Evolutionary conservation across 2,888 invertebrate genomes (phyloP).

Genomic region (Drosophila ezoana): DNA sequence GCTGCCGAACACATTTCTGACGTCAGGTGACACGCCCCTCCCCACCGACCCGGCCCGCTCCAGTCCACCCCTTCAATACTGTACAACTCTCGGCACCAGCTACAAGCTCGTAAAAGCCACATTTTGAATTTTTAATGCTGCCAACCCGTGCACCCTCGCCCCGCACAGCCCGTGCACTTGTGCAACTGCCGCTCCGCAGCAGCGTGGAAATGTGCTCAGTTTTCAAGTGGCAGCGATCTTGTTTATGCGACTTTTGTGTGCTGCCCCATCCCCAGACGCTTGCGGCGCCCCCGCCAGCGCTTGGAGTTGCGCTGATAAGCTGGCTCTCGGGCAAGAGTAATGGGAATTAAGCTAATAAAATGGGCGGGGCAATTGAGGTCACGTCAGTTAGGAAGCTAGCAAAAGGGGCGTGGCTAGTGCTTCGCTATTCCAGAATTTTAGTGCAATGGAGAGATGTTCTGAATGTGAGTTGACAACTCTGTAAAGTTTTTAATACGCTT

Average conservation of each 20-base stretch:
- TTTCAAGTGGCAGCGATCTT: slow-evolving; percentile 75
- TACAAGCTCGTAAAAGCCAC: slow-evolving; percentile 66
- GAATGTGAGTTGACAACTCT: slow-evolving; percentile 18
- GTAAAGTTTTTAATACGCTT: slow-evolving; percentile 1
- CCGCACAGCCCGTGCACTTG: not conserved
- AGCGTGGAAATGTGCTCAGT: slow-evolving; percentile 55
- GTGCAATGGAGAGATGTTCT: slow-evolving; percentile 33
- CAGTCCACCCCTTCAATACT: not conserved
- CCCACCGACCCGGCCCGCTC: too few species aligned
- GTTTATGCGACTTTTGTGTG: slow-evolving; percentile 69
- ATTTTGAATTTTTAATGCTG: slow-evolving; percentile 72
- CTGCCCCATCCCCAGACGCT: not conserved
- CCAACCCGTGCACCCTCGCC: not conserved
- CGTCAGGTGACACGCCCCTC: slow-evolving; percentile 37
- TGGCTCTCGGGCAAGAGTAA: slow-evolving; percentile 6
- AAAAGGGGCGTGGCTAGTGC: slow-evolving; percentile 8
- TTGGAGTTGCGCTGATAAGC: slow-evolving; percentile 34
- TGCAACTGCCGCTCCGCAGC: slow-evolving; percentile 14
- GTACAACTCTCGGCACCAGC: slow-evolving; percentile 18
- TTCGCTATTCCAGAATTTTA: slow-evolving; percentile 19
- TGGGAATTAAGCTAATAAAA: slow-evolving; percentile 54
- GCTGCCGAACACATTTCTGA: slow-evolving; percentile 21
- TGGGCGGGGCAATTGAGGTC: slow-evolving; percentile 39
- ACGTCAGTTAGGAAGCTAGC: slow-evolving; percentile 6
- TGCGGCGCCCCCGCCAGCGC: not conserved